Base-by-base conservation (phyloP, 1,140 invertebrate genomes). In the honey bee (Apis mellifera) region DNA sequence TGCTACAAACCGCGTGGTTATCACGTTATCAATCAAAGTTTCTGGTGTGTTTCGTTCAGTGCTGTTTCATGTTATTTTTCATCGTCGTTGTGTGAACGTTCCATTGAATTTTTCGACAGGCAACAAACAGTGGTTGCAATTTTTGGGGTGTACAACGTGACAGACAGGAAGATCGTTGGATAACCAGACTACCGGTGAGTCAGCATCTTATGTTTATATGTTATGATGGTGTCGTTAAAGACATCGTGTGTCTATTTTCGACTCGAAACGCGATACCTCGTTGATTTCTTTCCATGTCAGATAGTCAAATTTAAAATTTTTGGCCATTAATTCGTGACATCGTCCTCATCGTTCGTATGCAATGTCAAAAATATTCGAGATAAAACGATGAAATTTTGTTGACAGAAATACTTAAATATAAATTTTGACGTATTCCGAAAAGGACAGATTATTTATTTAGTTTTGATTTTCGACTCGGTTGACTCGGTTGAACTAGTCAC, bases 111-210 rank as follows among this genome's bases (percentile, higher is more conserved):
- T 23, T 42, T 12, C 7, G 1, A 59, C 7, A 17, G 13, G 11
- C 60, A 9, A 64, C 15, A n/a, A 23, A 42, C 50, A 8, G 52
- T 19, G 32, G 1, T 21, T 59, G 21, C 32, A 70, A n/a, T 48
- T 70, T 17, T 26, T 21, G 17, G 55, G 12, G n/a, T 19, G 68
- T 72, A 15, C 42, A 66, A 32, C 71, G 71, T 32, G 54, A 59
- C 42, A 76, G 42, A 21, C 62, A 12, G 32, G 21, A 65, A n/a
- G 21, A 12, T 55, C 70, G 17, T 17, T 21, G 77, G 17, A 71
- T 21, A 54, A 75, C 23, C n/a, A n/a, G 26, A 26, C 15, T 48
- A 68, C 42, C 72, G 72, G 79, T 82, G 79, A 82, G 79, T 76
- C 79, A 82, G 72, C 72, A 42, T 66, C 54, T 68, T 17, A 23